Percentiles rank a stretch among this genome's conserved stretches.
These are phyloP conservation scores for Zaprionus africanus DNA, from an alignment of 1,140 invertebrate genomes.

Conservation along the genomic window DNA sequence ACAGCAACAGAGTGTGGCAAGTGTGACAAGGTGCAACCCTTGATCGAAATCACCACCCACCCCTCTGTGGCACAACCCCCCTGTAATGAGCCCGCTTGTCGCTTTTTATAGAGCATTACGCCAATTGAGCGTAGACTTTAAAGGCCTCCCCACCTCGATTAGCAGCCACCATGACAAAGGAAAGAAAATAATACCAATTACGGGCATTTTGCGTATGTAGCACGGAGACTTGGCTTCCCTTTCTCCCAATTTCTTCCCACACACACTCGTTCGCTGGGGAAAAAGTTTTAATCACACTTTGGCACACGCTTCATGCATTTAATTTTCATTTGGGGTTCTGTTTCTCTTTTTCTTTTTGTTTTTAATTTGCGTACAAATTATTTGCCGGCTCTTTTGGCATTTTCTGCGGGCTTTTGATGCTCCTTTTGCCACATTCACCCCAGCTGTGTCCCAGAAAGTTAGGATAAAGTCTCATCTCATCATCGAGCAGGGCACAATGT, in stretches of 20 bases:
- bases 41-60: slow-evolving; percentile 30
- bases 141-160: slow-evolving; percentile 46
- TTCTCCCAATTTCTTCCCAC: background rate
- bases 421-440: slow-evolving; percentile 11
- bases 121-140: slow-evolving; percentile 47
- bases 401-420: slow-evolving; percentile 54
- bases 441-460: slow-evolving; percentile 63
- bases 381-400: slow-evolving; percentile 54
- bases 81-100: slow-evolving; percentile 25
- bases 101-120: slow-evolving; percentile 48
- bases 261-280: background rate
- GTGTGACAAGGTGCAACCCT: slow-evolving; percentile 47
- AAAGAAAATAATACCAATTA: slow-evolving; percentile 51
- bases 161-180: slow-evolving; percentile 52
- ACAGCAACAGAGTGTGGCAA: slow-evolving; percentile 30
- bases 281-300: slow-evolving; percentile 82
- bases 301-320: slow-evolving; percentile 73
- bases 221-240: background rate
- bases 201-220: slow-evolving; percentile 47
- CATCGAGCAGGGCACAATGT: slow-evolving; percentile 15
- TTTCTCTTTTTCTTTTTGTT: slow-evolving; percentile 39
- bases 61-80: slow-evolving; percentile 37
- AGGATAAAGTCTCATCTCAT: slow-evolving; percentile 35
- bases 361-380: slow-evolving; percentile 81
- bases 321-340: slow-evolving; percentile 51